These are phyloP conservation scores for Eurystomus gularis DNA, from an alignment of 2,113 vertebrate genomes.

Conservation along the genomic window DNA sequence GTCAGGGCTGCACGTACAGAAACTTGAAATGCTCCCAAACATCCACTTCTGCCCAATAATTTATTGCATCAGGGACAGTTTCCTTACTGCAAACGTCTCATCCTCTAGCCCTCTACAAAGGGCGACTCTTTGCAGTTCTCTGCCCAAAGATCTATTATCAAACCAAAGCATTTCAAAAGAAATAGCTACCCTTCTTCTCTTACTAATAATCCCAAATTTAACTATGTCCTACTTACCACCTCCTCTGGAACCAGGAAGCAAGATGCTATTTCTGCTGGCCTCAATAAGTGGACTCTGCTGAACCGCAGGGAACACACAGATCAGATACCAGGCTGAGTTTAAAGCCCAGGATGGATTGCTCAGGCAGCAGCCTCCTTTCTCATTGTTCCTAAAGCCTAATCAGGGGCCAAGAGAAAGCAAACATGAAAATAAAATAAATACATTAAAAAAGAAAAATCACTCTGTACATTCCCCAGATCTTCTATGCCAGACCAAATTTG, in stretches of 20 bases:
- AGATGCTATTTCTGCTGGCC: constrained; percentile 44
- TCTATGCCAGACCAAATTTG: background rate
- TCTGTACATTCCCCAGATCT: background rate
- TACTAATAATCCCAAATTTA: constrained; percentile 45
- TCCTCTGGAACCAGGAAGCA: background rate
- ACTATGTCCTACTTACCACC: constrained; percentile 38
- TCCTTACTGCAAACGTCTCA: background rate
- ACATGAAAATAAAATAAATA: background rate
- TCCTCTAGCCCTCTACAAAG: background rate
- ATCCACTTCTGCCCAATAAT: background rate
- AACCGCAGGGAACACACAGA: background rate
- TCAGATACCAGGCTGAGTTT: background rate
- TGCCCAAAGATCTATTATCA: background rate
- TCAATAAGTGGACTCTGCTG: background rate
- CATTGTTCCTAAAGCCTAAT: background rate
- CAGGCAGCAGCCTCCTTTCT: background rate
- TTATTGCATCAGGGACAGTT: background rate
- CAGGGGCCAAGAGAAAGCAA: background rate
- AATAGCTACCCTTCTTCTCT: background rate
- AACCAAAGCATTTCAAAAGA: background rate
- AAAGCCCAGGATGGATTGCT: background rate
- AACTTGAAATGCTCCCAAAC: background rate
- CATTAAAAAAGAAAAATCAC: too few relatives aligned
- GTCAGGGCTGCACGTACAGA: background rate
- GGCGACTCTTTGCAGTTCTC: background rate